Evolutionary conservation across 1,140 invertebrate species (phyloP), one percentile per base, ranked within the genome.

Genomic region (Drosophila tristis): DNA sequence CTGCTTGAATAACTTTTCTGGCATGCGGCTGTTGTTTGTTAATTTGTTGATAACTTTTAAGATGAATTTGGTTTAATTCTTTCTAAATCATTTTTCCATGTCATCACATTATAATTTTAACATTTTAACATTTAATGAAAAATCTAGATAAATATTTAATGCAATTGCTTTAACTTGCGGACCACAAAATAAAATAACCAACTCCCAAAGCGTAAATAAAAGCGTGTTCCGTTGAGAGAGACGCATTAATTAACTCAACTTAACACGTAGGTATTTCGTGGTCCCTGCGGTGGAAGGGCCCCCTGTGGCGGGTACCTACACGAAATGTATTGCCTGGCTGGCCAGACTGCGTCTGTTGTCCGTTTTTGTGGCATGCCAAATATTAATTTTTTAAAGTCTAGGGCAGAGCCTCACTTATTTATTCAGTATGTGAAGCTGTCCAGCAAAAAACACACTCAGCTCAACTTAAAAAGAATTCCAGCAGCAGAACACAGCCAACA

Each of bases 201-300:
- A 31, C 48, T 48, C 78, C 62, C 35, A 7, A 29, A 70, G 66
- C 26, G 8, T 51, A 23, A 26, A 49, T 26, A 59, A 55, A 26
- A 49, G 44, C 58, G 60, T 73, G 74, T 74, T 78, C 65, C 64
- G 66, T 8, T 31, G 48, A 20, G 39, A 78, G 62, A 80, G 72
- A 74, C 35, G 45, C 55, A 78, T 81, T 86, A 86, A 86, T 86
- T 86, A 87, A 80, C 70, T 74, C 59, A 81, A 87, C 78, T 74
- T 85, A 80, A 65, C 80, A 68, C 64, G 58, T 59, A 53, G 81
- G 49, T 60, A 65, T 67, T 77, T 74, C 53, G 61, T 35, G 49
- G 63, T 58, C 54, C 70, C 67, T 47, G 43, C 23, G 51, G 73
- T 31, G 31, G 8, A 2, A 31, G 8, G 2, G 2, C 31, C 31